Base-by-base conservation (phyloP, 2,888 invertebrate genomes). In the Chaetoderma sp. region DNA sequence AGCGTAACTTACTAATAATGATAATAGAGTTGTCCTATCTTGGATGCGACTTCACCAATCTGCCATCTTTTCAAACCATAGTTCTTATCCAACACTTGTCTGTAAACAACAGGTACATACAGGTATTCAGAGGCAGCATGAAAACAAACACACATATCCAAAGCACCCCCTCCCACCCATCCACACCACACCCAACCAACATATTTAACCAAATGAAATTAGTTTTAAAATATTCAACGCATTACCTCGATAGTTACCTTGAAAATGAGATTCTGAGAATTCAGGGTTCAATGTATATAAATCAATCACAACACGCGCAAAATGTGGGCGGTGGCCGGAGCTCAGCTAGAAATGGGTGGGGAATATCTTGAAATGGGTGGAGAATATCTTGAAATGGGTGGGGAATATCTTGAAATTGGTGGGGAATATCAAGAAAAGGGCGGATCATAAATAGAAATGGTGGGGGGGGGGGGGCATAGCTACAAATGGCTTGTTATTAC, bases 1-100 rank as follows among this genome's bases (percentile, higher is more conserved):
- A n/a, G n/a, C n/a, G n/a, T 18, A 28, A 91, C 94, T 92, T 88
- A 95, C 95, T 98, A 98, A 88, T 97, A 98, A 88, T 97, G 97
- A 87, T 98, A 98, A 88, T 98, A 98, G 32, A 98, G 92, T 88
- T 98, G 98, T 74, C 98, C 98, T 85, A 98, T 98, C 90, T 98
- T 98, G 60, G 96, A 97, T 55, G 97, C 98, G 74, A 98, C 96
- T 88, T 98, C 98, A 60, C 98, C 98, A 78, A 98, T 97, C 88
- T 98, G 98, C 97, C 98, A 98, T 78, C 98, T 89, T 85, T 98
- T 97, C 79, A 98, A 89, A 33, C 95, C 96, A 87, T 97, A 98
- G 88, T 96, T 95, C 71, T 91, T 91, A 87, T 98, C 96, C 77
- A 98, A 89, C 70, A 95, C 90, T 86, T 92, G 89, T 77, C 91